Evolutionary conservation across 2,113 vertebrate species (phyloP).

Genomic region (Acrocephalus kingi): DNA sequence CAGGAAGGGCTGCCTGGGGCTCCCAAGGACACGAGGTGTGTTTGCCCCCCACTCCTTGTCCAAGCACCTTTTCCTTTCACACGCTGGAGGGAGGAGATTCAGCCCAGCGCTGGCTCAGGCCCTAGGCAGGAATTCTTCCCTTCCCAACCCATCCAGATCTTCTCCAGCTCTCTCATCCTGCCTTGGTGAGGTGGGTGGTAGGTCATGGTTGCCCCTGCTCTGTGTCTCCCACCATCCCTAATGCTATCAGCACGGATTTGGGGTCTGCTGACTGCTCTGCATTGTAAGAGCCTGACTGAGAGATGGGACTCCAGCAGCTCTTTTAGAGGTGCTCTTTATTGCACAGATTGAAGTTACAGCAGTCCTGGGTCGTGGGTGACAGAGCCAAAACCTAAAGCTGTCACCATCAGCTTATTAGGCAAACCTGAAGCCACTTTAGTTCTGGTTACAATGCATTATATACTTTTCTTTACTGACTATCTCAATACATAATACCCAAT

Average conservation of each 20-base stretch:
- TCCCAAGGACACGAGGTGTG: not conserved
- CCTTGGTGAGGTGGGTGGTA: rapidly evolving
- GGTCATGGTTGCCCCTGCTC: not conserved
- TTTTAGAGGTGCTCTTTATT: too few species aligned
- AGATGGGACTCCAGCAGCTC: too few species aligned
- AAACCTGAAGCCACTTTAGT: too few species aligned
- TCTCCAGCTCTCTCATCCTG: not conserved
- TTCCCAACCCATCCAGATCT: not conserved
- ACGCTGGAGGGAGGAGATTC: not conserved
- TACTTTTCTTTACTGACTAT: too few species aligned
- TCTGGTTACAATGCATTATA: too few species aligned
- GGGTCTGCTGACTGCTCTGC: not conserved
- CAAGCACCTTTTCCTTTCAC: not conserved
- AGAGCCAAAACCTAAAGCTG: too few species aligned
- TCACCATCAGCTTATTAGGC: too few species aligned
- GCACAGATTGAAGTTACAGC: too few species aligned
- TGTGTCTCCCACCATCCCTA: rapidly evolving
- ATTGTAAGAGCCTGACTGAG: too few species aligned
- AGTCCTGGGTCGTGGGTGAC: too few species aligned
- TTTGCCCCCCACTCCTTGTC: too few species aligned
- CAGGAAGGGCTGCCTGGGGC: not conserved
- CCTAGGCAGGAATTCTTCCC: not conserved
- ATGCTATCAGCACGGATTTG: not conserved
- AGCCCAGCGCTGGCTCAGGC: not conserved
- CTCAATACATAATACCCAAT: too few species aligned